Conservation (phyloP, 2,888 invertebrate species). For the Portevinia maculata region DNA sequence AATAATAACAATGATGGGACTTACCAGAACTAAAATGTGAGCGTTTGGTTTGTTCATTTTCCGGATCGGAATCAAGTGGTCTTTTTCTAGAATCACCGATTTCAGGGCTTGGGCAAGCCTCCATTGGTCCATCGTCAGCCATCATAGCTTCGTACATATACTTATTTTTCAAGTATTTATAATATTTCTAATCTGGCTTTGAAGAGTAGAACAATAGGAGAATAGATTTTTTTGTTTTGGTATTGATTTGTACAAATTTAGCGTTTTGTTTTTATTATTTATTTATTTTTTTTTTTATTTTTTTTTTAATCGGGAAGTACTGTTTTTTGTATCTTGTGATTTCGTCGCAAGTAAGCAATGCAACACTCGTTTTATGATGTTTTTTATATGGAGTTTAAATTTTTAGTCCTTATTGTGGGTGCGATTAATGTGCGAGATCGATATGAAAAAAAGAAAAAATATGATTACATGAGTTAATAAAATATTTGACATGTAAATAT, state of each 20-base stretch:
- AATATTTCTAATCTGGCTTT: slow-evolving; percentile 75
- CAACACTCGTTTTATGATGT: slow-evolving; percentile 77
- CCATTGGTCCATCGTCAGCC: slow-evolving; percentile 97
- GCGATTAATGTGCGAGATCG: slow-evolving; percentile 75
- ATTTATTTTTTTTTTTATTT: slow-evolving; percentile 42
- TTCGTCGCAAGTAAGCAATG: slow-evolving; percentile 77
- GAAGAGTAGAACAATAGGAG: slow-evolving; percentile 74
- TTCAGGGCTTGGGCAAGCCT: slow-evolving; percentile 96
- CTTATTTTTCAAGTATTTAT: slow-evolving; percentile 72
- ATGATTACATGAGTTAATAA: slow-evolving; percentile 68
- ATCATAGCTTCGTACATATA: slow-evolving; percentile 83
- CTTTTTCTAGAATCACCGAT: slow-evolving; percentile 94
- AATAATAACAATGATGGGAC: slow-evolving; percentile 77
- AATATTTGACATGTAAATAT: slow-evolving; percentile 58
- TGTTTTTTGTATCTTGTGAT: slow-evolving; percentile 76
- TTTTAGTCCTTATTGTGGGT: slow-evolving; percentile 76
- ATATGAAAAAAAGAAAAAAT: slow-evolving; percentile 75
- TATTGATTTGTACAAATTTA: slow-evolving; percentile 62
- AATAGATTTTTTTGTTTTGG: slow-evolving; percentile 63
- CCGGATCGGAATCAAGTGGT: slow-evolving; percentile 92
- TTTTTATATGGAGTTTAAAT: slow-evolving; percentile 35
- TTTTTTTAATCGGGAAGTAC: slow-evolving; percentile 62
- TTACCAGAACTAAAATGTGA: slow-evolving; percentile 96
- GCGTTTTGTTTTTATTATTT: slow-evolving; percentile 48
- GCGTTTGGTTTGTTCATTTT: slow-evolving; percentile 94